Evolutionary conservation across 2,888 invertebrate genomes (phyloP).

Genomic region (Noctua pronuba): DNA sequence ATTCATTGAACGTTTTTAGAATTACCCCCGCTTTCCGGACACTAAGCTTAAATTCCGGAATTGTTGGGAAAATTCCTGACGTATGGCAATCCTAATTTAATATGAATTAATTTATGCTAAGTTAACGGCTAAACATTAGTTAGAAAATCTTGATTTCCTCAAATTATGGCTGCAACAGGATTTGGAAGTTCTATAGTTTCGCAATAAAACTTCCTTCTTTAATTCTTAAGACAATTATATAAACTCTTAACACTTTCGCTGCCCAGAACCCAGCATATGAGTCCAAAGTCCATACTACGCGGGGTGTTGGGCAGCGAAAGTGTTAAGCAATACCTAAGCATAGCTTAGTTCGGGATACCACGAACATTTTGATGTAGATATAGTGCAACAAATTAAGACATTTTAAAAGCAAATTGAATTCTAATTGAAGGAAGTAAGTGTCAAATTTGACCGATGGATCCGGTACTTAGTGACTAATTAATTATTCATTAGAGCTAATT

Average conservation of each 20-base stretch:
- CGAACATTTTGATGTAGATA: neutral
- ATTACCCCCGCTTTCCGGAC: neutral
- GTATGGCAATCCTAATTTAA: neutral
- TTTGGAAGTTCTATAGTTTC: neutral
- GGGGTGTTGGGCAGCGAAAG: too few relatives aligned
- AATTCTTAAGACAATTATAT: neutral
- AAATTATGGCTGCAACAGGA: conserved; percentile 26
- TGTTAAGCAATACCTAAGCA: conserved; percentile 1
- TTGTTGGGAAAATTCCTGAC: neutral
- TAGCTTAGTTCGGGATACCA: neutral
- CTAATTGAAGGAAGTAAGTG: conserved; percentile 12
- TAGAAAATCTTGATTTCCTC: conserved; percentile 24
- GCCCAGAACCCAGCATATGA: too few relatives aligned
- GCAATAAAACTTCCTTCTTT: conserved; percentile 20
- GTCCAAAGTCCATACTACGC: too few relatives aligned
- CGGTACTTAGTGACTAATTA: neutral
- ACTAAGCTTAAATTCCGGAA: neutral
- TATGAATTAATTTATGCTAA: conserved; percentile 24
- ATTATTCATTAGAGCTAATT: neutral
- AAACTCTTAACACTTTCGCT: too few relatives aligned
- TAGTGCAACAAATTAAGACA: neutral
- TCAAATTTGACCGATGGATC: neutral
- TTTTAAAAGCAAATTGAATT: conserved; percentile 10
- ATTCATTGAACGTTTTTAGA: neutral
- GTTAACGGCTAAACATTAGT: neutral